These are phyloP conservation scores for Pachyuromys duprasi DNA, from an alignment of 2,797 vertebrate genomes.

Conservation along the genomic window DNA sequence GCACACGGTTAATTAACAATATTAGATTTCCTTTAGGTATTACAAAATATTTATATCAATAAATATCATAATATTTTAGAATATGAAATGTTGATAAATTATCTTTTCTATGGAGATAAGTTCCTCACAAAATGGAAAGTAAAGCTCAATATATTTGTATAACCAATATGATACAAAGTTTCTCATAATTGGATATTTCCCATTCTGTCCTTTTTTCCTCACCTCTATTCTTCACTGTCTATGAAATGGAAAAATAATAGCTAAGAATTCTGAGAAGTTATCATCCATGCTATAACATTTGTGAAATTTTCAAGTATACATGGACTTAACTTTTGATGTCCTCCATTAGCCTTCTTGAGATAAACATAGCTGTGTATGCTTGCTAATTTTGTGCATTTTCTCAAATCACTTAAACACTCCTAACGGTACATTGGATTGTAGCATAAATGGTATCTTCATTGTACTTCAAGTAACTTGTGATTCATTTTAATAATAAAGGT, in stretches of 20 bases:
- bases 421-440: neutral
- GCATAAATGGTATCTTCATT: constrained; percentile 2
- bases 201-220: neutral
- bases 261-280: neutral
- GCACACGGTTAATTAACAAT: neutral
- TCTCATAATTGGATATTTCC: neutral
- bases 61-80: neutral
- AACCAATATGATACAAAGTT: neutral
- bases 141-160: neutral
- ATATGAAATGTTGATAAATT: neutral
- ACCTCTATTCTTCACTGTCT: accelerated
- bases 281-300: neutral
- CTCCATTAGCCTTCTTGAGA: neutral
- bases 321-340: neutral
- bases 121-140: neutral
- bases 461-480: constrained; percentile 13
- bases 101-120: neutral
- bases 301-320: neutral
- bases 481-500: constrained; percentile 47
- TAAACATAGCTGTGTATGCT: neutral
- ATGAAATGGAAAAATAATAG: neutral
- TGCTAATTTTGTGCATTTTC: neutral
- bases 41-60: neutral
- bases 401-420: neutral
- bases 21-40: neutral